Evolutionary conservation across 1,140 invertebrate species (phyloP).

Genomic region (Euglossa dilemma): DNA sequence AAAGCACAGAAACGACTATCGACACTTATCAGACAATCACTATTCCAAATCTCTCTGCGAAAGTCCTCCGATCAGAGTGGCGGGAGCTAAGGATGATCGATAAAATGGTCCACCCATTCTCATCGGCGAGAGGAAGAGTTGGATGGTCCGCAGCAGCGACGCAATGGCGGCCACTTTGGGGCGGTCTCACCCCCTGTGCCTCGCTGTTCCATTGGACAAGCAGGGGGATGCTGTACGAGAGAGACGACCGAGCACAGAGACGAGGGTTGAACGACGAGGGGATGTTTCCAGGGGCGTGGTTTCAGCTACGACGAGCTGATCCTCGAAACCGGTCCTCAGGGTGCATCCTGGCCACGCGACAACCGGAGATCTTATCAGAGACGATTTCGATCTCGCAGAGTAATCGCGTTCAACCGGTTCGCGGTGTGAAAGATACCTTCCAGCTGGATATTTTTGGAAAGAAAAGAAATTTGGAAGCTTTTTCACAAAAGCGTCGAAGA

Average conservation of each 20-base stretch:
- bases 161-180: conserved; percentile 68
- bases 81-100: conserved; percentile 47
- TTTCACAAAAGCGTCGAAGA: neutral
- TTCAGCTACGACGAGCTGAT: conserved; percentile 2
- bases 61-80: neutral
- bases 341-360: conserved; percentile 45
- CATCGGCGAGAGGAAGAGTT: neutral
- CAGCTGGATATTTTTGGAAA: neutral
- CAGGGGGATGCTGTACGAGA: conserved; percentile 52
- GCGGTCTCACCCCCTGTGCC: conserved; percentile 36
- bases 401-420: neutral
- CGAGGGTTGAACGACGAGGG: conserved; percentile 24
- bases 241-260: conserved; percentile 6
- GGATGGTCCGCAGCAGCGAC: neutral
- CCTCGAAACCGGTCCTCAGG: conserved; percentile 12
- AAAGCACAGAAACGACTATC: neutral
- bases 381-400: conserved; percentile 60
- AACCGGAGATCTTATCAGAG: conserved; percentile 74
- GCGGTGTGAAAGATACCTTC: neutral
- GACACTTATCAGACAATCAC: neutral
- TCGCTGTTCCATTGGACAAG: conserved; percentile 62
- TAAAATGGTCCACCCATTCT: conserved; percentile 55
- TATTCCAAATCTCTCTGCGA: neutral
- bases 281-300: conserved; percentile 43
- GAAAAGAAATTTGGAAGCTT: neutral